Evolutionary conservation across 1,140 invertebrate species (phyloP), one percentile per base, ranked within the genome.

Genomic region (Micrasema longulum): DNA sequence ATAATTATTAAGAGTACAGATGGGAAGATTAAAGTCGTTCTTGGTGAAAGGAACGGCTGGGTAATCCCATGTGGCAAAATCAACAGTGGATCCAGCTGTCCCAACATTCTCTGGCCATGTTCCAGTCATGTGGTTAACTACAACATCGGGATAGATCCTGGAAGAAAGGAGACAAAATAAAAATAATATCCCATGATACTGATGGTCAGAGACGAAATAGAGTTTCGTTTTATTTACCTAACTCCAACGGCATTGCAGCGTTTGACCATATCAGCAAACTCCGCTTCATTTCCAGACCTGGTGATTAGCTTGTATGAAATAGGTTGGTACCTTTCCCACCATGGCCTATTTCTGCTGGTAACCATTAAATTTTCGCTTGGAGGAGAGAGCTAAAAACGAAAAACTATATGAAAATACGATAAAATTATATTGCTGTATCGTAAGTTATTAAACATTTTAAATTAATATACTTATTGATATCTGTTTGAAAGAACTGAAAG

Each of bases 91-190:
- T 6, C 89, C 90, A 7, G 82, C 89, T 1, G 88, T 90, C 3
- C 91, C 92, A 5, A 81, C 79, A 12, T 88, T 87, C 18, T 81
- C 78, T 31, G 77, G 76, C 81, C 83, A 77, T 41, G 88, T 82
- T n/a, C 89, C 92, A 9, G 90, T 89, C 95, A 97, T 97, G 80
- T 97, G 95, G 78, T 97, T 97, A 35, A 96, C 83, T 1, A 97
- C 88, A 0, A 89, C 87, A 81, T 97, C 95, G 0, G 93, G 93
- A 78, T 94, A 96, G 71, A 97, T 93, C 76, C 92, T 92, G n/a
- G 65, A 10, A 78, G n/a, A 53, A 52, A 31, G 7, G 2, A 31
- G 7, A 4, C 7, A 31, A n/a, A n/a, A n/a, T n/a, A n/a, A n/a
- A n/a, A n/a, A n/a, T n/a, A n/a, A n/a, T n/a, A n/a, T n/a, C n/a